A percentile compares a stretch with the other conserved stretches of the same genome.
phyloP scores from a whole-genome alignment of 1,140 invertebrate genomes.

The Mizuhopecten yessoensis region DNA sequence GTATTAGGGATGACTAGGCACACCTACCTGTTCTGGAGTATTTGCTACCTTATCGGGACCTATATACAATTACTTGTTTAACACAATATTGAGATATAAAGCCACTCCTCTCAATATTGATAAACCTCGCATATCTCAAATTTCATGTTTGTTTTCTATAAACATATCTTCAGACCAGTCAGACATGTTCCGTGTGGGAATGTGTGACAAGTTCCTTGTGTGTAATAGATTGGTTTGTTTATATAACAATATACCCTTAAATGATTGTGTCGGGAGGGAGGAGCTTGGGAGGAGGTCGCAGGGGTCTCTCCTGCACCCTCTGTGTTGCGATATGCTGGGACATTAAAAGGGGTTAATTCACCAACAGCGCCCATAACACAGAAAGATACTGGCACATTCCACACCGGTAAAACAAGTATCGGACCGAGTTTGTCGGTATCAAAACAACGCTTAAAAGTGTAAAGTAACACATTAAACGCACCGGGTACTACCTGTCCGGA shows the following conservation, averaged over 20 bases:
- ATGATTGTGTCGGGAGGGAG: constrained; percentile 31
- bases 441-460: constrained; percentile 38
- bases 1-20: constrained; percentile 7
- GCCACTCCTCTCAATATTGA: constrained; percentile 24
- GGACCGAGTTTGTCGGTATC: background rate
- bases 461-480: constrained; percentile 19
- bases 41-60: background rate
- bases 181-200: background rate
- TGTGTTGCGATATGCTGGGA: background rate
- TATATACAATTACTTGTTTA: constrained; percentile 16
- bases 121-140: constrained; percentile 18
- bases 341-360: constrained; percentile 39
- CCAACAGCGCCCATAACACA: constrained; percentile 30
- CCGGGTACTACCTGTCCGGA: background rate
- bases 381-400: background rate
- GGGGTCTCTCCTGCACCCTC: background rate
- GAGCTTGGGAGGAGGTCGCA: constrained; percentile 1
- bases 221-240: constrained; percentile 28
- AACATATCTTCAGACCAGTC: background rate
- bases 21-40: background rate
- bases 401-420: constrained; percentile 18
- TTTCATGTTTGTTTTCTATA: constrained; percentile 34
- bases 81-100: constrained; percentile 3
- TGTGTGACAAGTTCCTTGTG: background rate
- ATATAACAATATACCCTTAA: constrained; percentile 28